phyloP scores from a whole-genome alignment of 2,113 vertebrate species.

The Megaceryle maxima region DNA sequence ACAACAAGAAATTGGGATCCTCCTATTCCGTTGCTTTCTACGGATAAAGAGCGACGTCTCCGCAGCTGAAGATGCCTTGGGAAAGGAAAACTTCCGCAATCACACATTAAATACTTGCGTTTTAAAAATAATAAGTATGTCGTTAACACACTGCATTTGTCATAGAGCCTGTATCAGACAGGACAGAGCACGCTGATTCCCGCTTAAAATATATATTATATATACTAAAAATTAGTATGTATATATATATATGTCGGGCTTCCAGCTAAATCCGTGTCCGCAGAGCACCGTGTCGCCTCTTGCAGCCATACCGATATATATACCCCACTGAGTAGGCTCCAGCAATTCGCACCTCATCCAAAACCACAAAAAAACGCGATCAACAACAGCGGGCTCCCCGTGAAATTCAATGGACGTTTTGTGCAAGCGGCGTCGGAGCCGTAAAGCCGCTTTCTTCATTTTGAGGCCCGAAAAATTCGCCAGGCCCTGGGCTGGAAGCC shows the following conservation, averaged over 20 bases:
- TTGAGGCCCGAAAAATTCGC: background rate
- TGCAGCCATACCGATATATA: accelerated
- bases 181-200: background rate
- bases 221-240: background rate
- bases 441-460: background rate
- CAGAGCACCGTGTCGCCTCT: background rate
- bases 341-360: background rate
- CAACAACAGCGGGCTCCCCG: background rate
- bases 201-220: background rate
- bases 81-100: background rate
- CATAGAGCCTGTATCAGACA: background rate
- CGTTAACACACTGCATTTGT: background rate
- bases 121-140: background rate
- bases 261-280: background rate
- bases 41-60: background rate
- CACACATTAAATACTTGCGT: background rate
- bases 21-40: background rate
- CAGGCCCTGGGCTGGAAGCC: background rate
- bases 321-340: background rate
- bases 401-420: background rate
- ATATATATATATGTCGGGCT: background rate
- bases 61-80: background rate
- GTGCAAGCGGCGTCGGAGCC: background rate
- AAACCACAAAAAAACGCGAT: background rate
- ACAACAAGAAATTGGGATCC: background rate